phyloP scores from a whole-genome alignment of 2,797 vertebrate species.

The Chelmon rostratus region DNA sequence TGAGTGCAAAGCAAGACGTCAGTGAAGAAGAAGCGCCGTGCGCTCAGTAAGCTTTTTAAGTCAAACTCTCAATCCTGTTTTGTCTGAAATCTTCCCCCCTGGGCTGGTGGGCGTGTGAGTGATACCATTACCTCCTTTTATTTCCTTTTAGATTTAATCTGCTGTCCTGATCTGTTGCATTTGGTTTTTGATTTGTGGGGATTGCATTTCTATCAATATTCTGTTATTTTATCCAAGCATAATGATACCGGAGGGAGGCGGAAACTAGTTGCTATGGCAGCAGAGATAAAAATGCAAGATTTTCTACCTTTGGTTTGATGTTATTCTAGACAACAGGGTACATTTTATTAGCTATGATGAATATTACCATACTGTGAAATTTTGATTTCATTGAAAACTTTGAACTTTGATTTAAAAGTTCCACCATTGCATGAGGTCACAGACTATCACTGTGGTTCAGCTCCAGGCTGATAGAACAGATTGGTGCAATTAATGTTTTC shows the following conservation, averaged over 20 bases:
- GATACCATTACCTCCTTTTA: slow-evolving; percentile 28
- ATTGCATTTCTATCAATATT: slow-evolving; percentile 38
- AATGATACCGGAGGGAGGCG: slow-evolving; percentile 6
- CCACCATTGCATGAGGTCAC: not conserved
- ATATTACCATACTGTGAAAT: not conserved
- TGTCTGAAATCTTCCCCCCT: slow-evolving; percentile 17
- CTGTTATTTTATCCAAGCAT: slow-evolving; percentile 30
- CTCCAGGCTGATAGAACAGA: not conserved
- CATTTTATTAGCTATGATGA: slow-evolving; percentile 4
- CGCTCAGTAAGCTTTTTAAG: slow-evolving; percentile 32
- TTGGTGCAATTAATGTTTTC: not conserved
- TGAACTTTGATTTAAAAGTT: not conserved
- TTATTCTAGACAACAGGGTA: not conserved
- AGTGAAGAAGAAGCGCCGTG: slow-evolving; percentile 17
- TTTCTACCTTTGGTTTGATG: slow-evolving; percentile 1
- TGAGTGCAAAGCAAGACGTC: slow-evolving; percentile 24
- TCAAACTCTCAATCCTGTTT: slow-evolving; percentile 40
- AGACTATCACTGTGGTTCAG: not conserved
- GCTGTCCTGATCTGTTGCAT: slow-evolving; percentile 34
- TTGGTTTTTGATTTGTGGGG: slow-evolving; percentile 45
- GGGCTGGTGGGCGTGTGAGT: slow-evolving; percentile 22
- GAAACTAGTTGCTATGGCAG: slow-evolving; percentile 42
- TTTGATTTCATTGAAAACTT: not conserved
- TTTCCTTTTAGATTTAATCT: slow-evolving; percentile 32
- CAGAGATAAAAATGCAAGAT: slow-evolving; percentile 26